Evolutionary conservation across 1,140 invertebrate species (phyloP).

Genomic region (Lordiphosa clarofinis): DNA sequence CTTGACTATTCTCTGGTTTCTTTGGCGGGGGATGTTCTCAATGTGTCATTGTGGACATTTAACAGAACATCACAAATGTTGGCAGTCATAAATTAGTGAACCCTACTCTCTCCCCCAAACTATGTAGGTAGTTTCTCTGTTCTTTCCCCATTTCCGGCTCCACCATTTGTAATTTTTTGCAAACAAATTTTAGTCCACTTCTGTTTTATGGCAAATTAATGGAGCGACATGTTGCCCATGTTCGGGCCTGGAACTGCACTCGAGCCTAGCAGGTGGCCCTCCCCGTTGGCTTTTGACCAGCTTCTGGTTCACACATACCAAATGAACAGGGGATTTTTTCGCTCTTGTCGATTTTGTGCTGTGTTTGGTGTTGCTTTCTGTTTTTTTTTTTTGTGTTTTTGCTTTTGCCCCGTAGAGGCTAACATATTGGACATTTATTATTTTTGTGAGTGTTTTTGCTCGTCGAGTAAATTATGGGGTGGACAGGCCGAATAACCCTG

Average conservation of each 20-base stretch:
- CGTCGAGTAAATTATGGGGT: conserved; percentile 66
- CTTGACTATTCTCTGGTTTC: no score
- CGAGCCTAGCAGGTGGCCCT: conserved; percentile 66
- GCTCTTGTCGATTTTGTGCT: conserved; percentile 47
- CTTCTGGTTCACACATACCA: conserved; percentile 64
- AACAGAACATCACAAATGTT: conserved; percentile 67
- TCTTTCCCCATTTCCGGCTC: conserved; percentile 22
- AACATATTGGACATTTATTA: conserved; percentile 79
- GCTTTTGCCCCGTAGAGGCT: conserved; percentile 48
- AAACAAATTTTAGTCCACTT: conserved; percentile 78
- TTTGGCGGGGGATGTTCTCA: conserved; percentile 24
- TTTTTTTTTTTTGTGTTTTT: conserved; percentile 37
- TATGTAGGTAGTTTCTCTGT: not conserved
- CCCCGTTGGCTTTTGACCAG: not conserved
- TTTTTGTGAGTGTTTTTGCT: conserved; percentile 77
- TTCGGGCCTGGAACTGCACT: conserved; percentile 52
- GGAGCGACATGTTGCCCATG: conserved; percentile 73
- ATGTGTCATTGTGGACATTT: conserved; percentile 68
- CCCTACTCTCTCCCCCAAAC: conserved; percentile 8
- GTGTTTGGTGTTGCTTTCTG: conserved; percentile 48
- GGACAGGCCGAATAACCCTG: not conserved
- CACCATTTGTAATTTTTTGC: conserved; percentile 71
- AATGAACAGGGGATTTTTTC: conserved; percentile 54
- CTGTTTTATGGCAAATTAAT: conserved; percentile 79
- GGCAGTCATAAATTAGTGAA: conserved; percentile 58